Base-by-base conservation (phyloP, 2,888 invertebrate genomes). In the Eristalis pertinax region DNA sequence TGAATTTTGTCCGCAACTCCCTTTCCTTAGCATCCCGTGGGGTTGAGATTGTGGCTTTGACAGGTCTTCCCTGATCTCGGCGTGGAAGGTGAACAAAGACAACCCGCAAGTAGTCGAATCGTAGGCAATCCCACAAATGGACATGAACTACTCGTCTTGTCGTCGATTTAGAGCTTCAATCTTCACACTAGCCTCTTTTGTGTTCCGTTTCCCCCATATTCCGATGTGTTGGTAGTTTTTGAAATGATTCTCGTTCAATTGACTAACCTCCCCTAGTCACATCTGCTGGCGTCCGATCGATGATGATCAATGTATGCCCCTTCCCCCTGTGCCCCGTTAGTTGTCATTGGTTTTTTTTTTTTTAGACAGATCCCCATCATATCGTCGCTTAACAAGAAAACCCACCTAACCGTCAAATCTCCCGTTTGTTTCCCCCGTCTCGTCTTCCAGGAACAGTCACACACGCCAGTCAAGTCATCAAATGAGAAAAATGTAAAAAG, bases 401-500 rank as follows among this genome's bases (percentile, higher is more conserved):
- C 10, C n/a, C 2, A 56, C 56, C 56, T 56, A n/a, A 22, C n/a
- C 0, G 56, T 10, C 10, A 56, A n/a, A 22, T 29, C 24, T 60
- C 15, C 11, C 4, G 3, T 43, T 32, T 26, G 24, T 50, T 63
- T 41, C 70, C n/a, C n/a, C 41, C 11, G 43, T 22, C 56, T 15
- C 19, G 4, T 38, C 7, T 80, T 76, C 0, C 67, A 86, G 86
- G 74, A 78, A n/a, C 35, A 35, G 5, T 68, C 70, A 19, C 58
- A 68, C 41, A 15, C 69, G 26, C 60, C 56, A n/a, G n/a, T n/a
- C 1, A 69, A 70, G 35, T 35, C 64, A 35, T 60, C 68, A 38
- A 43, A 68, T 73, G 58, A 80, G 56, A 70, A 77, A 78, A 65
- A 84, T 77, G 64, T 77, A 78, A 88, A 80, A 73, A 88, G 84